Base-by-base conservation (phyloP, 2,888 invertebrate species). In the Drosophila seclusa region DNA sequence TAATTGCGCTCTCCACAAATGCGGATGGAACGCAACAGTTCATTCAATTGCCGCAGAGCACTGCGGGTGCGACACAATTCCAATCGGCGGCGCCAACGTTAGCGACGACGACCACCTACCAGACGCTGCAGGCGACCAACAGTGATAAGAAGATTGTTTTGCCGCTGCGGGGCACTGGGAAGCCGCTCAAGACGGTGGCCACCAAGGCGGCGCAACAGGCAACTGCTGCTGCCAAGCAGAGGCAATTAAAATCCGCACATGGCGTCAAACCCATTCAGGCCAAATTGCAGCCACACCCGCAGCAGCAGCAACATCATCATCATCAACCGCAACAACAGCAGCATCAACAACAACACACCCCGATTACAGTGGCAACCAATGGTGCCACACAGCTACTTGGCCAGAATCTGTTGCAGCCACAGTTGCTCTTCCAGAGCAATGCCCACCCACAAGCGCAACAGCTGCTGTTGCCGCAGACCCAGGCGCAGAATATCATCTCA, bases 401-500 rank as follows among this genome's bases (percentile, higher is more conserved):
- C 0, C 87, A 88, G 67, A 82, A 89, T 53, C 63, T 88, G 57
- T 52, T 88, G 32, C 87, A 88, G 57, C 90, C 86, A 4, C 91
- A 82, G 68, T 63, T 80, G 73, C 83, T 86, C 34, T 91, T 91
- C 74, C 88, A 88, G 68, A 82, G 91, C 80, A 91, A 76, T 59
- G 62, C 83, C 2, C 83, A 76, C 29, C 77, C 64, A 55, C 78
- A 73, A 60, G 52, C 74, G n/a, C 84, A 78, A 34, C 79, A 92
- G 36, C 71, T 93, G 11, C 80, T 93, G 72, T 94, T 91, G 93
- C 94, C 64, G 93, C 94, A 88, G 70, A 53, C 86, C 2, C 81
- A 87, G 21, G 70, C 81, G 0, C 92, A 94, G 53, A 94, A 94
- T 84, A 93, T 94, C 64, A 93, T 94, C 59, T 94, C 95, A 4